These are phyloP conservation scores for Embiotoca jacksoni DNA, from an alignment of 2,113 vertebrate species.

Conservation along the genomic window DNA sequence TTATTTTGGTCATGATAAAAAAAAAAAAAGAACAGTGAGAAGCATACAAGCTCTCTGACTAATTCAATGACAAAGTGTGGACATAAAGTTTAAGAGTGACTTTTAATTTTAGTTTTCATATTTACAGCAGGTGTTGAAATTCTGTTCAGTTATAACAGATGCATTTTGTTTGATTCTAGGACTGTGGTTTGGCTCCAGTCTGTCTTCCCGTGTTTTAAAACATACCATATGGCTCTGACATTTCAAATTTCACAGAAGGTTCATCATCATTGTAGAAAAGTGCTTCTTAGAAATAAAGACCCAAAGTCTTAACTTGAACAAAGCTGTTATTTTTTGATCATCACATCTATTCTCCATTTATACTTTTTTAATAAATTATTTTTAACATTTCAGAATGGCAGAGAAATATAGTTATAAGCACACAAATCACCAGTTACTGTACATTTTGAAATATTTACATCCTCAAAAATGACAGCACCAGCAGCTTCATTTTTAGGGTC, in stretches of 20 bases:
- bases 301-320: constrained; percentile 40
- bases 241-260: constrained; percentile 5
- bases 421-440: constrained; percentile 56
- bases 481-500: constrained; percentile 3
- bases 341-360: constrained; percentile 13
- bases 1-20: constrained; percentile 36
- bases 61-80: constrained; percentile 25
- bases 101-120: constrained; percentile 39
- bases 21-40: constrained; percentile 26
- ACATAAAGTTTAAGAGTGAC: constrained; percentile 23
- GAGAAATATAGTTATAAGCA: constrained; percentile 40
- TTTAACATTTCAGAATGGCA: constrained; percentile 34
- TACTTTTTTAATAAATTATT: constrained; percentile 22
- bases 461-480: constrained; percentile 23
- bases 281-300: constrained; percentile 44
- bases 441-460: constrained; percentile 64
- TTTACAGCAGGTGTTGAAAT: constrained; percentile 46
- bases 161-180: constrained; percentile 21
- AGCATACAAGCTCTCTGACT: constrained; percentile 32
- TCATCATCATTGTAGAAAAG: constrained; percentile 48
- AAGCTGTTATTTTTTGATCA: constrained; percentile 18
- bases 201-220: neutral
- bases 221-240: constrained; percentile 26
- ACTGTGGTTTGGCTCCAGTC: constrained; percentile 30
- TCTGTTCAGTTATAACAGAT: constrained; percentile 3